Conservation (phyloP, 2,113 vertebrate genomes). For the Aegithalos caudatus region DNA sequence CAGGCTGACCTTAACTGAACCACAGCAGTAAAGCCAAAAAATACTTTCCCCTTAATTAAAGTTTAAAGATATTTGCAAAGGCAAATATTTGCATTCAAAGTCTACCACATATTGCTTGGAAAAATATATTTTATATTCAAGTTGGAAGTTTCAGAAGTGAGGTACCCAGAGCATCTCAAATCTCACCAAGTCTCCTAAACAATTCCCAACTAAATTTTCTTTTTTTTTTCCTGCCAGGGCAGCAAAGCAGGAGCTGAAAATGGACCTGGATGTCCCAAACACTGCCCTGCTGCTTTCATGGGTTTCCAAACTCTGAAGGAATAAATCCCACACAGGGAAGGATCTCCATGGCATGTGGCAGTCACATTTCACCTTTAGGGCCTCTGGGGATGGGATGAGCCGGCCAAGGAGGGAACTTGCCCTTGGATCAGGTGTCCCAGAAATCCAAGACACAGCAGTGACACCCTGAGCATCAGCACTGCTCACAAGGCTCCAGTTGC, state of each 20-base stretch:
- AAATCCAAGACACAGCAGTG: not conserved
- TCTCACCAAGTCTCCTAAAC: not conserved
- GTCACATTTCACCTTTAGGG: not conserved
- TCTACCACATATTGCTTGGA: not conserved
- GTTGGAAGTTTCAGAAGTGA: not conserved
- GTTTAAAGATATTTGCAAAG: not conserved
- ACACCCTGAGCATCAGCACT: not conserved
- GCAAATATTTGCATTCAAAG: not conserved
- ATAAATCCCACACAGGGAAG: not conserved
- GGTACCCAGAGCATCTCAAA: not conserved
- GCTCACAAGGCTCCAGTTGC: not conserved
- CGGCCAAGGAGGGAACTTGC: not conserved
- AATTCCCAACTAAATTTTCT: not conserved
- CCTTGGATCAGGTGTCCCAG: not conserved
- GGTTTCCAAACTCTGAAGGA: not conserved
- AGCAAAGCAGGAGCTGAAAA: not conserved
- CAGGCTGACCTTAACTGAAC: not conserved
- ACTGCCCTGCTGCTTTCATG: not conserved
- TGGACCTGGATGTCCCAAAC: fast-evolving
- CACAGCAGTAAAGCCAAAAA: not conserved
- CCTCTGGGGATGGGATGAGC: not conserved
- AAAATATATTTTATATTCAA: not conserved
- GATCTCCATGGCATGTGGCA: not conserved
- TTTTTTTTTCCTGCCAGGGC: not conserved
- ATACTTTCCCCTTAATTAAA: not conserved